phyloP scores from a whole-genome alignment of 2,888 invertebrate genomes.

The Phaonia tiefii region DNA sequence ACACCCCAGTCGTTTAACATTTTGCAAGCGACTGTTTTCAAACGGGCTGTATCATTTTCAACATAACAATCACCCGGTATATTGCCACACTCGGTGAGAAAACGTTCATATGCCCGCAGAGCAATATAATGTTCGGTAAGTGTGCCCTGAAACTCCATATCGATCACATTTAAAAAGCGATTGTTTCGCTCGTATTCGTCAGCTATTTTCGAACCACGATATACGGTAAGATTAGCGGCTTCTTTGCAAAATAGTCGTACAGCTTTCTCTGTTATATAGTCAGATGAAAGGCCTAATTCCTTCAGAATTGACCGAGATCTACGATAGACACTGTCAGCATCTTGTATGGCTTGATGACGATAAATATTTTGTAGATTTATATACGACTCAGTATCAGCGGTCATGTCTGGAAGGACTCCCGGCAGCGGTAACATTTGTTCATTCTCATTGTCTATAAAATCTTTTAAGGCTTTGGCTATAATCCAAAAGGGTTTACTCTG shows the following conservation, averaged over 20 bases:
- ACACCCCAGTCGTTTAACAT: slow-evolving; percentile 93
- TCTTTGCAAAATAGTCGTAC: slow-evolving; percentile 94
- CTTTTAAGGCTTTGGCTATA: slow-evolving; percentile 92
- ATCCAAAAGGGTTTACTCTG: slow-evolving; percentile 95
- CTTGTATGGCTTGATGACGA: slow-evolving; percentile 90
- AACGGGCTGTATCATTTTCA: slow-evolving; percentile 93
- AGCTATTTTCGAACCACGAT: slow-evolving; percentile 89
- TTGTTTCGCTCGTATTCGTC: slow-evolving; percentile 89
- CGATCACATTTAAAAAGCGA: slow-evolving; percentile 81
- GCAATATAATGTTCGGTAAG: slow-evolving; percentile 95
- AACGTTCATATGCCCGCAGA: slow-evolving; percentile 94
- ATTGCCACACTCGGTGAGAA: slow-evolving; percentile 92
- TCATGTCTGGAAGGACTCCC: slow-evolving; percentile 97
- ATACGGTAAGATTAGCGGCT: slow-evolving; percentile 88
- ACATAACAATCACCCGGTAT: slow-evolving; percentile 95
- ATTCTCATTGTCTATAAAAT: slow-evolving; percentile 93
- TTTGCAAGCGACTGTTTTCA: slow-evolving; percentile 89
- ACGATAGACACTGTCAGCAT: slow-evolving; percentile 90
- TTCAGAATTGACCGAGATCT: slow-evolving; percentile 90
- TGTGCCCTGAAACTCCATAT: slow-evolving; percentile 91
- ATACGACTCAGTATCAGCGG: slow-evolving; percentile 95
- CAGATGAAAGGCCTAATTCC: slow-evolving; percentile 88
- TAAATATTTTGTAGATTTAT: slow-evolving; percentile 94
- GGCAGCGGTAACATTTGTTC: slow-evolving; percentile 90
- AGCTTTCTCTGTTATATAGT: slow-evolving; percentile 88